Evolutionary conservation across 1,140 invertebrate genomes (phyloP).

Genomic region (Aphelenchoides avenae): DNA sequence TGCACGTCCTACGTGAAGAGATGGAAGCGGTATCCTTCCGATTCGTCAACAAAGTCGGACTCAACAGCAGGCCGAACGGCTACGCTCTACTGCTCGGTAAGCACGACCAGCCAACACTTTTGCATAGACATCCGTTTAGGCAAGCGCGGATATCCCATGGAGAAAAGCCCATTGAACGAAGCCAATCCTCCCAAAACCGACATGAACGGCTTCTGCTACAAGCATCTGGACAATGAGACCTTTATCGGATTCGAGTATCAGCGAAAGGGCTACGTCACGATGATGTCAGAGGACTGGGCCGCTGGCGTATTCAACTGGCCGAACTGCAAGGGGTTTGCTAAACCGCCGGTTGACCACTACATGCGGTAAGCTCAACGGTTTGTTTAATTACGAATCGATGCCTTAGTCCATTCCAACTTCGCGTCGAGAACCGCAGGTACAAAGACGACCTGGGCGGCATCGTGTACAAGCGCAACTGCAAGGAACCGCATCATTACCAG

Average conservation of each 20-base stretch:
- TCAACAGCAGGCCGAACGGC: slow-evolving; percentile 33
- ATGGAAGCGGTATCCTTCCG: slow-evolving; percentile 8
- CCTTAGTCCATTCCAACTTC: no score
- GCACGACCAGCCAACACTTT: no score
- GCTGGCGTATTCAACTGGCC: slow-evolving; percentile 29
- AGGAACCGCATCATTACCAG: no score
- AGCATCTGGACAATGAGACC: slow-evolving; percentile 12
- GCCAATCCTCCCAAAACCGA: no score
- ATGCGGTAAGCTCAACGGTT: slow-evolving; percentile 32
- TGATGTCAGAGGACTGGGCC: slow-evolving; percentile 25
- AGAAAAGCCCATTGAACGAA: no score
- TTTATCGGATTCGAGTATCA: slow-evolving; percentile 23
- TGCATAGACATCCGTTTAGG: no score
- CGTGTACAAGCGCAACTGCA: slow-evolving; percentile 7
- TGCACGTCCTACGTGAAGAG: slow-evolving; percentile 4
- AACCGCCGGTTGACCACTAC: slow-evolving; percentile 24
- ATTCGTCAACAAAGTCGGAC: slow-evolving; percentile 21
- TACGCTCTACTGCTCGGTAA: slow-evolving; percentile 30
- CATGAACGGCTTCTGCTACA: no score
- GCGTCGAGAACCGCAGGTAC: no score
- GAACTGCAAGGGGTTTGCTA: slow-evolving; percentile 24
- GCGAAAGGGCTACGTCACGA: slow-evolving; percentile 15
- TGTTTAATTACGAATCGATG: no score
- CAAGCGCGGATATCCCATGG: no score
- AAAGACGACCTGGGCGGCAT: no score